These are phyloP conservation scores for Alviniconcha marisindica DNA, from an alignment of 1,140 invertebrate genomes.

Conservation along the genomic window DNA sequence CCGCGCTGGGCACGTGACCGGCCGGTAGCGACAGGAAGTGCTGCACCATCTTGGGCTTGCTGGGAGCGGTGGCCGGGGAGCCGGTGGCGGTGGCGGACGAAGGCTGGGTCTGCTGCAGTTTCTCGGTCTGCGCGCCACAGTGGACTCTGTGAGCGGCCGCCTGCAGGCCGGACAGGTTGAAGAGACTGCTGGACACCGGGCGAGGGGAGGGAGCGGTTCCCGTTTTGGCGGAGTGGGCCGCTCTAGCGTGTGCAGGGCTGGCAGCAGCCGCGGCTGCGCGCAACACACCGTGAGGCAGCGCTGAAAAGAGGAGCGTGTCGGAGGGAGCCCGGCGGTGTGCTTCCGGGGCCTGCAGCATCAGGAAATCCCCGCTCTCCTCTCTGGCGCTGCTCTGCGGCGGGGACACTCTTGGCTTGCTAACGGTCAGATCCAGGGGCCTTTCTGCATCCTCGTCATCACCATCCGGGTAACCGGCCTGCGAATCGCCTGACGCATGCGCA, in stretches of 20 bases:
- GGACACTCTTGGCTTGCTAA: neutral
- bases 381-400: no score
- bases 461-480: neutral
- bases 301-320: neutral
- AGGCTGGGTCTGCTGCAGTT: neutral
- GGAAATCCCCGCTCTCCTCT: neutral
- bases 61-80: neutral
- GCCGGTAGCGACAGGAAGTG: slow-evolving; percentile 1
- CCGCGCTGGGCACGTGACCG: neutral
- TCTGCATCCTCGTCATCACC: neutral
- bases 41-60: slow-evolving; percentile 16
- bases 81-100: neutral
- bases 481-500: neutral
- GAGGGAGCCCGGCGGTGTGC: slow-evolving; percentile 18
- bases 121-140: neutral
- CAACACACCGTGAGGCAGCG: neutral
- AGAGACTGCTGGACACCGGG: slow-evolving; percentile 9
- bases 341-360: neutral
- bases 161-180: slow-evolving; percentile 10
- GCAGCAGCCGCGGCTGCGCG: neutral
- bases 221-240: neutral
- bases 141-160: neutral
- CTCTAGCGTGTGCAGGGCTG: neutral
- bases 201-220: neutral
- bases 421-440: slow-evolving; percentile 37